Evolutionary conservation across 1,140 invertebrate species (phyloP).

Genomic region (Sycophaga agraensis): DNA sequence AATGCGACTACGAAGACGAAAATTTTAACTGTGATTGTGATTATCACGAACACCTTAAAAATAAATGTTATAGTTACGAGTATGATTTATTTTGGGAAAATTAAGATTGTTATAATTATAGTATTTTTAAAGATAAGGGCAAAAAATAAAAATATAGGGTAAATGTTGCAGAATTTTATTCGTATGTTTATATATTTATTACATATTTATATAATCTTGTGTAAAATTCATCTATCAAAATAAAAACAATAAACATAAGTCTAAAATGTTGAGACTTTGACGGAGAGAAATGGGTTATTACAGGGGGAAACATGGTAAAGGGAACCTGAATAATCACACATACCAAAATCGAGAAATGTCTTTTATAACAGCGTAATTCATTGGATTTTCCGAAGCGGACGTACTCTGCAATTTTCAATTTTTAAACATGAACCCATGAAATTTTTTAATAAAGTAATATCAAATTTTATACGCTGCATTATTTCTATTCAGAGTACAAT

Average conservation of each 20-base stretch:
- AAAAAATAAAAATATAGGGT: slow-evolving; percentile 20
- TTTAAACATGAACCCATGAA: not conserved
- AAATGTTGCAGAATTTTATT: slow-evolving; percentile 51
- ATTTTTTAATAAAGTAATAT: slow-evolving; percentile 30
- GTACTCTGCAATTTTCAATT: slow-evolving; percentile 14
- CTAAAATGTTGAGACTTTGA: slow-evolving; percentile 40
- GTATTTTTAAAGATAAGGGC: not conserved
- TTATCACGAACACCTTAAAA: slow-evolving; percentile 9
- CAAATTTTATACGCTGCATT: slow-evolving; percentile 32
- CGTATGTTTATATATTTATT: slow-evolving; percentile 52
- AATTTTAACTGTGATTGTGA: slow-evolving; percentile 8
- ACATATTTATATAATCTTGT: slow-evolving; percentile 53
- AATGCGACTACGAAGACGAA: slow-evolving; percentile 2
- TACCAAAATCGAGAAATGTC: slow-evolving; percentile 31
- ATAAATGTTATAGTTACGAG: not conserved
- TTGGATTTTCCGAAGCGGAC: slow-evolving; percentile 15
- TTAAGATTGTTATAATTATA: not conserved
- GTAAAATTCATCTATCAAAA: slow-evolving; percentile 54
- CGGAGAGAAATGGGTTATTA: slow-evolving; percentile 28
- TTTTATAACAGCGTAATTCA: slow-evolving; percentile 15
- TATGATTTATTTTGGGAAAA: slow-evolving; percentile 1
- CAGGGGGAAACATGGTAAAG: not conserved
- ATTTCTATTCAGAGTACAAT: slow-evolving; percentile 13
- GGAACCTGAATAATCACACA: slow-evolving; percentile 27
- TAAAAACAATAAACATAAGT: slow-evolving; percentile 49